Conservation (phyloP, 2,113 vertebrate species). For the Irena cyanogastra region DNA sequence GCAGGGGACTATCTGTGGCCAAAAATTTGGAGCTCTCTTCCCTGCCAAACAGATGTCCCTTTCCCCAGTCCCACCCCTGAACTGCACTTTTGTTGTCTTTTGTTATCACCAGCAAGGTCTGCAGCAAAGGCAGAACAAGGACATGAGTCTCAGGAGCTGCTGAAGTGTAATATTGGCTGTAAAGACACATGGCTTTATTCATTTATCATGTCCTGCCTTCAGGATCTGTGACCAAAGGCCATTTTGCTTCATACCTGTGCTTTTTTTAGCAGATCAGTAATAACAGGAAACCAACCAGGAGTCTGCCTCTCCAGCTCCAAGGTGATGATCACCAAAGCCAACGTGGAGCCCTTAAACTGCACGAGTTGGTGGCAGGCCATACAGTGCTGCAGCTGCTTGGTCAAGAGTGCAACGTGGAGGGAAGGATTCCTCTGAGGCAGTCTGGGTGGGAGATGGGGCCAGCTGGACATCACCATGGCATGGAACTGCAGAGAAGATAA, state of each 20-base stretch:
- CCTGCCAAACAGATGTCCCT: not conserved
- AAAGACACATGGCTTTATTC: not conserved
- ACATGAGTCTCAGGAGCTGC: not conserved
- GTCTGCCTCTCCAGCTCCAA: constrained; percentile 90
- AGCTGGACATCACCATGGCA: constrained; percentile 75
- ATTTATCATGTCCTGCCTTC: not conserved
- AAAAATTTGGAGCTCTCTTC: not conserved
- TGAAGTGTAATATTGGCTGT: not conserved
- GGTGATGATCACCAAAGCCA: constrained; percentile 97
- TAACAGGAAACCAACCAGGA: constrained; percentile 83
- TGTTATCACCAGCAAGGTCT: not conserved
- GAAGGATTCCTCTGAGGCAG: constrained; percentile 88
- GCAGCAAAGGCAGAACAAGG: not conserved
- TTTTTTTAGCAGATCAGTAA: constrained; percentile 90
- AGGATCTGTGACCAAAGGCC: not conserved
- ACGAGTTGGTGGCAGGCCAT: constrained; percentile 98
- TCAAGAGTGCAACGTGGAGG: constrained; percentile 89
- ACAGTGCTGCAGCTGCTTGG: constrained; percentile 95
- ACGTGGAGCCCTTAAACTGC: constrained; percentile 95
- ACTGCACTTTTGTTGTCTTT: not conserved
- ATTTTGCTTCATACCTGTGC: constrained; percentile 81
- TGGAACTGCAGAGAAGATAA: constrained; percentile 79
- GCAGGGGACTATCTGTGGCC: not conserved
- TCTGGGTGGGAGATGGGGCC: constrained; percentile 75
- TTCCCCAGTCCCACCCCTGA: not conserved